Conservation (phyloP, 2,113 vertebrate species). For the Phrynocephalus versicolor region DNA sequence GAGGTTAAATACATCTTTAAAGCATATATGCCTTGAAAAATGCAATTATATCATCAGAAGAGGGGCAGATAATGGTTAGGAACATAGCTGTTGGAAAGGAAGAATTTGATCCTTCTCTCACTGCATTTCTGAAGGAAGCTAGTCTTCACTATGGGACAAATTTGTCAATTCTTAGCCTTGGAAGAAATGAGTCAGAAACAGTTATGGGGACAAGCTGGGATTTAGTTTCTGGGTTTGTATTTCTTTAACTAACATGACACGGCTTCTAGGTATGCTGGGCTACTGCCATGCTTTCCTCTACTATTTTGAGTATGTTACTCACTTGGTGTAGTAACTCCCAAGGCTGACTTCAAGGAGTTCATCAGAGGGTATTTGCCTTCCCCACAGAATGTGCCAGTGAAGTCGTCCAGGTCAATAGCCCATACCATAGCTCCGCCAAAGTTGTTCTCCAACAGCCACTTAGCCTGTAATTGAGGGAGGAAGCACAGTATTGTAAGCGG, state of each 20-base stretch:
- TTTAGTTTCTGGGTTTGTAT: no score
- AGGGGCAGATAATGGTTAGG: not conserved
- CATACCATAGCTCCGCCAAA: conserved; percentile 66
- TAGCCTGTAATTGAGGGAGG: conserved; percentile 25
- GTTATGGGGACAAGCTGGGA: not conserved
- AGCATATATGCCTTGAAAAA: not conserved
- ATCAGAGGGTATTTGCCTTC: conserved; percentile 74
- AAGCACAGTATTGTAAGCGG: not conserved
- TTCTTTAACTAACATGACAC: not conserved
- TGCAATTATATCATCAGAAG: not conserved
- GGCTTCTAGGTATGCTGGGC: not conserved
- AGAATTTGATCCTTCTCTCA: not conserved
- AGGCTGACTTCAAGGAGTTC: conserved; percentile 67
- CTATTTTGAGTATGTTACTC: not conserved
- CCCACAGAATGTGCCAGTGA: conserved; percentile 74
- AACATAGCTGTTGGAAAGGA: not conserved
- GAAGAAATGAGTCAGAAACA: not conserved
- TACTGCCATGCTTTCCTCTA: not conserved
- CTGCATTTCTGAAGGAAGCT: not conserved
- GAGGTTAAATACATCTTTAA: not conserved
- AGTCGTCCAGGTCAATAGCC: conserved; percentile 70
- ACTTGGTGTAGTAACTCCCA: conserved; percentile 58
- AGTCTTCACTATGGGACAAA: not conserved
- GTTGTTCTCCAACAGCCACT: conserved; percentile 71
- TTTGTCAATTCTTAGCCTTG: not conserved